phyloP scores from a whole-genome alignment of 2,888 invertebrate genomes.

The Cyclophora albipunctata region DNA sequence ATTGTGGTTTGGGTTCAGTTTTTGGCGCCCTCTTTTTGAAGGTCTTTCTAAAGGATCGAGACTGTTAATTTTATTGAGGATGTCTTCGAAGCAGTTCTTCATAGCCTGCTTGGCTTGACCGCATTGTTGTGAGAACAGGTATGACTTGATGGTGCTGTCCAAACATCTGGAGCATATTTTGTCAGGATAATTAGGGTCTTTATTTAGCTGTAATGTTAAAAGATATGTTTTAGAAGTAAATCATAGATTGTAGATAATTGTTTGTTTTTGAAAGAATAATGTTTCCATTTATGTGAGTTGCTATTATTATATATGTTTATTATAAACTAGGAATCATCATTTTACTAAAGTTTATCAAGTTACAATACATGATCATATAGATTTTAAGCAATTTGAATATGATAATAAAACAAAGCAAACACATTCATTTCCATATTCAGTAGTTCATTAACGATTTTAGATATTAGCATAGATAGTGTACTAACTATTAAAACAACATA shows the following conservation, averaged over 20 bases:
- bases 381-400: not conserved
- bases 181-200: slow-evolving; percentile 48
- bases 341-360: too few relatives aligned
- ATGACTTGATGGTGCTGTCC: slow-evolving; percentile 44
- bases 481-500: too few relatives aligned
- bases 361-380: too few relatives aligned
- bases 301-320: too few relatives aligned
- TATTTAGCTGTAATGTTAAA: slow-evolving; percentile 38
- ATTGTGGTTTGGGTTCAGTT: slow-evolving; percentile 48
- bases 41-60: slow-evolving; percentile 48
- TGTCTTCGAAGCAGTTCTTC: slow-evolving; percentile 54
- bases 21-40: slow-evolving; percentile 52
- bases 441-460: too few relatives aligned
- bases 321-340: too few relatives aligned
- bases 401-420: not conserved
- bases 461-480: too few relatives aligned
- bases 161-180: slow-evolving; percentile 56
- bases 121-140: slow-evolving; percentile 59
- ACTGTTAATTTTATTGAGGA: slow-evolving; percentile 52
- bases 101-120: slow-evolving; percentile 53
- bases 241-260: too few relatives aligned
- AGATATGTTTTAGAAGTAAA: too few relatives aligned
- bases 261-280: too few relatives aligned
- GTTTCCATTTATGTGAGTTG: too few relatives aligned
- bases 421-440: slow-evolving; percentile 4